A percentile compares a stretch with the other conserved stretches of the same genome.
Evolutionary conservation across 92 coral and sea anemone species (phyloP).

Genomic region (Chrysogorgia sp.): DNA sequence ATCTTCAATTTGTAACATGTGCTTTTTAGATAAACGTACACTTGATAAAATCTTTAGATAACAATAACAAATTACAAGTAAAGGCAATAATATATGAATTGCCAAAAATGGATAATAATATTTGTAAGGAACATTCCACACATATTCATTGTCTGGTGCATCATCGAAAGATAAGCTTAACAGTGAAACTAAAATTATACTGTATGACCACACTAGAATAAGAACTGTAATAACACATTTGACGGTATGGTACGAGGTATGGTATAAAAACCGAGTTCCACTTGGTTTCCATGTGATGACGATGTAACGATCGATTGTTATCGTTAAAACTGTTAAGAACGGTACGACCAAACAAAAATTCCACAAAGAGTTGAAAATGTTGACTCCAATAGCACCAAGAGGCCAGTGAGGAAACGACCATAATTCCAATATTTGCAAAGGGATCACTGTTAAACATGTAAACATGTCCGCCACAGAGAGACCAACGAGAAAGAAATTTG

Average conservation of each 20-base stretch:
- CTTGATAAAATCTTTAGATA: slow-evolving; percentile 49
- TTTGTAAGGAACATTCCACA: slow-evolving; percentile 56
- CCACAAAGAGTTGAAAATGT: slow-evolving; percentile 49
- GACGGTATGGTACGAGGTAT: not conserved
- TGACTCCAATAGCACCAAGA: slow-evolving; percentile 52
- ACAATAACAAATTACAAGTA: slow-evolving; percentile 51
- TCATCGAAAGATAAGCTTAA: slow-evolving; percentile 20
- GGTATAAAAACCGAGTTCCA: no score
- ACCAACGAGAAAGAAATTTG: slow-evolving; percentile 41
- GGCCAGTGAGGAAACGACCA: slow-evolving; percentile 62
- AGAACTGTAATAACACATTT: slow-evolving; percentile 11
- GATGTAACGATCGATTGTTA: slow-evolving; percentile 61
- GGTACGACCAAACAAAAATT: slow-evolving; percentile 43
- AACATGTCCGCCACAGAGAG: slow-evolving; percentile 56
- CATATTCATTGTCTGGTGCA: slow-evolving; percentile 39
- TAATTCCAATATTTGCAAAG: slow-evolving; percentile 45
- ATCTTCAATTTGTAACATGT: slow-evolving; percentile 43
- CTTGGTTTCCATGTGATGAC: slow-evolving; percentile 38
- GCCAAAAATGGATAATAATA: slow-evolving; percentile 61
- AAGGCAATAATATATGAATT: slow-evolving; percentile 52
- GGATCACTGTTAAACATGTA: slow-evolving; percentile 46
- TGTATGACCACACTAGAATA: slow-evolving; percentile 10
- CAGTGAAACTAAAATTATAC: slow-evolving; percentile 47
- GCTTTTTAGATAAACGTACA: slow-evolving; percentile 43
- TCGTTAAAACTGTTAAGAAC: slow-evolving; percentile 45